Evolutionary conservation across 2,113 vertebrate species (phyloP).

Genomic region (Leucosticte australis): DNA sequence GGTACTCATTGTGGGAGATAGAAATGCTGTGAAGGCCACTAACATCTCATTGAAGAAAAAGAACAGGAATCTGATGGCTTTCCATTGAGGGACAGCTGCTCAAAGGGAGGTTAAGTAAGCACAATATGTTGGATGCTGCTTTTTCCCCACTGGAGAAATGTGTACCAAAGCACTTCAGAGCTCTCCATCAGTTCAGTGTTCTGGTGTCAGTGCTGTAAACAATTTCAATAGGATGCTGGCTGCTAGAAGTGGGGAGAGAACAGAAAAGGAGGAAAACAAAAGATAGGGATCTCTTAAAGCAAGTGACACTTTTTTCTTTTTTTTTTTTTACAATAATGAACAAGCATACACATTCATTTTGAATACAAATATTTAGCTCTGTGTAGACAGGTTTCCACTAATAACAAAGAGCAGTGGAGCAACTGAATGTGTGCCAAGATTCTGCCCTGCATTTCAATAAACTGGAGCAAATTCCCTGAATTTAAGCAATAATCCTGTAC

Average conservation of each 20-base stretch:
- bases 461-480: not conserved
- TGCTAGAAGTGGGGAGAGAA: not conserved
- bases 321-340: not conserved
- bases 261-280: not conserved
- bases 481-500: not conserved
- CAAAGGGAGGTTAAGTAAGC: conserved; percentile 34
- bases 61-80: conserved; percentile 19
- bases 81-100: not conserved
- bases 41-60: not conserved
- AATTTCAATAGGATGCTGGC: not conserved
- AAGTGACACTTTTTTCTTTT: not conserved
- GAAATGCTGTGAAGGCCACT: not conserved
- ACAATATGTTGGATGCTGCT: not conserved
- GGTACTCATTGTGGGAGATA: not conserved
- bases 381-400: not conserved
- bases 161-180: not conserved
- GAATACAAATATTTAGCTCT: not conserved
- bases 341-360: not conserved
- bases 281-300: accelerated
- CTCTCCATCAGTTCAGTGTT: not conserved
- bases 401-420: not conserved
- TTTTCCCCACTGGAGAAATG: not conserved
- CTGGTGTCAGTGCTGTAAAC: not conserved
- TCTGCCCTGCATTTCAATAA: not conserved
- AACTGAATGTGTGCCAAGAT: not conserved